Percentiles rank a stretch among this genome's conserved stretches.
Conservation (phyloP, 2,888 invertebrate species). For the Diadegma fenestrale region DNA sequence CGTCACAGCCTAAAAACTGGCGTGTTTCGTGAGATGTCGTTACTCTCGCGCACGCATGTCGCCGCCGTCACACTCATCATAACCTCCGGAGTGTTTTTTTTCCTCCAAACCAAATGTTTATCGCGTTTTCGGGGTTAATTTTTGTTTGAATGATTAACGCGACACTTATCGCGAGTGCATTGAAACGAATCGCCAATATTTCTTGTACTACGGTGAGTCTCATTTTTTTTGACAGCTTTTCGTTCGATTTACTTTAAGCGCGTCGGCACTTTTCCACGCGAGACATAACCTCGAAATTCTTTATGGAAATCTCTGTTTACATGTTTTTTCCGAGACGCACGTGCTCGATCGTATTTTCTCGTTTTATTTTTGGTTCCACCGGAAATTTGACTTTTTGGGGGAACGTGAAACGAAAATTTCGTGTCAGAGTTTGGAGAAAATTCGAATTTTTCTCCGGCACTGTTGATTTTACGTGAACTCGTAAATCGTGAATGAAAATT, state of each 20-base stretch:
- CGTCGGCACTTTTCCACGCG: slow-evolving; percentile 1
- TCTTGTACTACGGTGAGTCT: slow-evolving; percentile 29
- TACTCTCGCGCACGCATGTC: background rate
- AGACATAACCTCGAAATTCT: slow-evolving; percentile 53
- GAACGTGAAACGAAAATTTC: no score
- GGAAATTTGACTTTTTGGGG: no score
- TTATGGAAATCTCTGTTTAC: slow-evolving; percentile 30
- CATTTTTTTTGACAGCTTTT: background rate
- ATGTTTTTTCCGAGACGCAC: background rate
- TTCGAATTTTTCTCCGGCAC: no score
- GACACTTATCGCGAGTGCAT: background rate
- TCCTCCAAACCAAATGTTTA: background rate
- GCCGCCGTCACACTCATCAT: background rate
- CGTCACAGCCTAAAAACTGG: no score
- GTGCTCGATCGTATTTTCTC: background rate
- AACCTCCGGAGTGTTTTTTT: background rate
- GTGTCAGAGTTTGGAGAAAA: no score
- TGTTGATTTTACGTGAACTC: no score
- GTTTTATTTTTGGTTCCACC: background rate
- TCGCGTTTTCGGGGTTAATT: background rate
- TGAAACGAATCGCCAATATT: background rate
- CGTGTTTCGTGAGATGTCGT: background rate
- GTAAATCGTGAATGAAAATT: no score
- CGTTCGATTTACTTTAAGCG: slow-evolving; percentile 1
- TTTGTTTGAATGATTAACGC: slow-evolving; percentile 5